A percentile compares a stretch with the other conserved stretches of the same genome.
Evolutionary conservation across 2,113 vertebrate species (phyloP).

Genomic region (Labeo catla): DNA sequence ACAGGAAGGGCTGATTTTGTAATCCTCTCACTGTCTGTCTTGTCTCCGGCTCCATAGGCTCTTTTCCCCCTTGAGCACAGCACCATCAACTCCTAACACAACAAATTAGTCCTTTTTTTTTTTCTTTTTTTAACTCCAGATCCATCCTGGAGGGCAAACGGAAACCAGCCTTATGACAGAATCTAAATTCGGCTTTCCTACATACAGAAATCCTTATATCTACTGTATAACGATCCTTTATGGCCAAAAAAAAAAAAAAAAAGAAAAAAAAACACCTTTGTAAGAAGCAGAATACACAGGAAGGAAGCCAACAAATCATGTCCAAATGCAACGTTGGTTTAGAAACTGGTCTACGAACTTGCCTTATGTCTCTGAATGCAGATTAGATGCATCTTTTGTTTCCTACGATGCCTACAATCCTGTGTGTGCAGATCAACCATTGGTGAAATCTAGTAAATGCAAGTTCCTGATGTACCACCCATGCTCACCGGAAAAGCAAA

Average conservation of each 20-base stretch:
- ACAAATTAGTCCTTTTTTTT: constrained; percentile 33
- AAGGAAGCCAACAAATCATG: not conserved
- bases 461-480: too few relatives aligned
- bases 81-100: constrained; percentile 23
- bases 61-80: constrained; percentile 10
- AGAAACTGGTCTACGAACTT: not conserved
- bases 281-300: not conserved
- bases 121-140: constrained; percentile 22
- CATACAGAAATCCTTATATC: not conserved
- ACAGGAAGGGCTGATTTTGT: constrained; percentile 2
- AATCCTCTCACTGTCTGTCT: constrained; percentile 16
- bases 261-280: not conserved
- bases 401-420: not conserved
- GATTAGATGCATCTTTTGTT: not conserved
- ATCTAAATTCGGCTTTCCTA: constrained; percentile 1
- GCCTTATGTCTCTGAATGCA: not conserved
- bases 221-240: not conserved
- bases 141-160: constrained; percentile 20
- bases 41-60: not conserved
- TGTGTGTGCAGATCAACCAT: not conserved
- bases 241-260: not conserved
- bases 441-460: not conserved
- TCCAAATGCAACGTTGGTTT: not conserved
- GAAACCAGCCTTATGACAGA: constrained; percentile 21
- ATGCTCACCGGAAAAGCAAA: too few relatives aligned